phyloP scores from a whole-genome alignment of 2,888 invertebrate species.

The Volucella zonaria region DNA sequence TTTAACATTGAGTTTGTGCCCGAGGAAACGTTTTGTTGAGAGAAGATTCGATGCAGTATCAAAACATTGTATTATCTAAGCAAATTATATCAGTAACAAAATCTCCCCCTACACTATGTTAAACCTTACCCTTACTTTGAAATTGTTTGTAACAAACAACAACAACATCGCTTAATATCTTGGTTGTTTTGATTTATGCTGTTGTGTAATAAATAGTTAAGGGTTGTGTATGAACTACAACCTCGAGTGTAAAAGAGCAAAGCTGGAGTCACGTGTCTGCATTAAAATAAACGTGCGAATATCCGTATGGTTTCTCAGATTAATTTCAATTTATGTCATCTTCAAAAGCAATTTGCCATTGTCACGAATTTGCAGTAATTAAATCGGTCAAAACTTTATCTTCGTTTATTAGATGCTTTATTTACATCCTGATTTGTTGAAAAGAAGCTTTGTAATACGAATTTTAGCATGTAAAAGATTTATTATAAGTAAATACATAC shows the following conservation, averaged over 20 bases:
- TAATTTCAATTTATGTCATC: conserved; percentile 79
- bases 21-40: conserved; percentile 41
- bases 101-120: conserved; percentile 50
- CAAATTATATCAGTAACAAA: conserved; percentile 34
- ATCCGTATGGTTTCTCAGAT: conserved; percentile 79
- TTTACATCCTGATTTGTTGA: too few species aligned
- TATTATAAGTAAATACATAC: background rate
- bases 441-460: background rate
- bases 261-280: conserved; percentile 71
- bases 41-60: conserved; percentile 43
- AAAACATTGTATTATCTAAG: conserved; percentile 49
- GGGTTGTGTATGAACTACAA: conserved; percentile 25
- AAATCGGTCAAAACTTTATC: conserved; percentile 47
- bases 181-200: conserved; percentile 33
- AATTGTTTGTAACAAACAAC: conserved; percentile 45
- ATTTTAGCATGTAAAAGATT: background rate
- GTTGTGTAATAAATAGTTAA: conserved; percentile 24
- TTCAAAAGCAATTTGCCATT: conserved; percentile 57
- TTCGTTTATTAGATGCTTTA: too few species aligned
- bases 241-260: conserved; percentile 61
- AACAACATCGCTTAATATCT: conserved; percentile 58
- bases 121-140: conserved; percentile 41
- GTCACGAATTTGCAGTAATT: conserved; percentile 41
- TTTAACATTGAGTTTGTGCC: conserved; percentile 54
- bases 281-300: conserved; percentile 73